Evolutionary conservation across 2,888 invertebrate genomes (phyloP).

Genomic region (Diarsia mendica): DNA sequence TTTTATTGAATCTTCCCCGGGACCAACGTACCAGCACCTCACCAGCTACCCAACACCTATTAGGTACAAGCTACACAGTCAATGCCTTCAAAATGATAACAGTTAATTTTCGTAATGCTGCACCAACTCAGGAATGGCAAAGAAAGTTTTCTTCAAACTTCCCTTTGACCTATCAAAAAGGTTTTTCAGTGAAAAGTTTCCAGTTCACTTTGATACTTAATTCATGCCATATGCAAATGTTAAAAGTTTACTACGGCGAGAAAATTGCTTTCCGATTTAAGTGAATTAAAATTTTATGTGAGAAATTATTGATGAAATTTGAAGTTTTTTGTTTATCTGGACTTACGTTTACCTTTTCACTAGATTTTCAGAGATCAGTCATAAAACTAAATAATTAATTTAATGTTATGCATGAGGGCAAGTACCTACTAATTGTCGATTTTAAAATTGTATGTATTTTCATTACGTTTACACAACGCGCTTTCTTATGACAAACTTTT

Average conservation of each 20-base stretch:
- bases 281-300: neutral
- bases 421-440: too few relatives aligned
- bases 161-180: constrained; percentile 36
- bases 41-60: too few relatives aligned
- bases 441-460: too few relatives aligned
- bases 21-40: too few relatives aligned
- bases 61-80: too few relatives aligned
- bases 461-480: too few relatives aligned
- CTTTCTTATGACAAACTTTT: too few relatives aligned
- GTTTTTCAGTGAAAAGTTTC: constrained; percentile 22
- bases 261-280: neutral
- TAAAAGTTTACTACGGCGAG: constrained; percentile 12
- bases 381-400: too few relatives aligned
- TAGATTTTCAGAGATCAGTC: too few relatives aligned
- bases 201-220: constrained; percentile 22
- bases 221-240: constrained; percentile 33
- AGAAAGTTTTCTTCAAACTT: constrained; percentile 16
- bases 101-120: constrained; percentile 2
- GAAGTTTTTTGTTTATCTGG: too few relatives aligned
- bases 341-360: neutral
- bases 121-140: neutral
- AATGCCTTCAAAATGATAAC: neutral
- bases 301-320: neutral
- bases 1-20: too few relatives aligned
- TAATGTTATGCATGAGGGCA: too few relatives aligned